Conservation (phyloP, 2,113 vertebrate genomes). For the Ptilorrhoa leucosticta region DNA sequence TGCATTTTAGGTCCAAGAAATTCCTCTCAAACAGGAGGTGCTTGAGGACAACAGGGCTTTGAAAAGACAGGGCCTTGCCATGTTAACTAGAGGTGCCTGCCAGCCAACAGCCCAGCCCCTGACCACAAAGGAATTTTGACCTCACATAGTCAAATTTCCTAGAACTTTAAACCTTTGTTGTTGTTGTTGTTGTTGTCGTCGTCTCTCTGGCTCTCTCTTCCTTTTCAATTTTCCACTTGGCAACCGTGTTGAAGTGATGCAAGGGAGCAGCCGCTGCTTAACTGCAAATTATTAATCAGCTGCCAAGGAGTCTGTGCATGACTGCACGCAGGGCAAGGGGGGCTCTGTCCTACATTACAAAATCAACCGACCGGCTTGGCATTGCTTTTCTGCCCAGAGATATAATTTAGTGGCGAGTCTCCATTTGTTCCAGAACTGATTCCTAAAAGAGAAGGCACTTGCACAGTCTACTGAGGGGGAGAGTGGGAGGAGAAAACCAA, state of each 20-base stretch:
- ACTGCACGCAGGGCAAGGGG: conserved; percentile 23
- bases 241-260: neutral
- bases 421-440: neutral
- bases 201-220: conserved; percentile 1
- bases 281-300: conserved; percentile 60
- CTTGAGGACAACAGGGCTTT: neutral
- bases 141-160: conserved; percentile 40
- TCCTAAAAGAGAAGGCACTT: conserved; percentile 13
- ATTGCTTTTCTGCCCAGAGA: conserved; percentile 23
- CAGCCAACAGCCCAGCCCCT: neutral
- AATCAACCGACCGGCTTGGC: neutral
- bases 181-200: neutral
- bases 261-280: conserved; percentile 4
- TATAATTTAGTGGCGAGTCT: neutral
- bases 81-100: neutral
- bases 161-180: conserved; percentile 55
- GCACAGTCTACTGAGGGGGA: neutral
- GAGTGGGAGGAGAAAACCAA: neutral
- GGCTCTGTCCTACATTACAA: conserved; percentile 43
- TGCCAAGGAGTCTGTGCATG: conserved; percentile 43
- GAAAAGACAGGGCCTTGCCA: neutral
- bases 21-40: neutral
- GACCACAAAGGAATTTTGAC: conserved; percentile 10
- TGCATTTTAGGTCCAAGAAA: neutral
- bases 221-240: conserved; percentile 54